Base-by-base conservation (phyloP, 2,797 vertebrate species). In the Lindbergichthys nudifrons region DNA sequence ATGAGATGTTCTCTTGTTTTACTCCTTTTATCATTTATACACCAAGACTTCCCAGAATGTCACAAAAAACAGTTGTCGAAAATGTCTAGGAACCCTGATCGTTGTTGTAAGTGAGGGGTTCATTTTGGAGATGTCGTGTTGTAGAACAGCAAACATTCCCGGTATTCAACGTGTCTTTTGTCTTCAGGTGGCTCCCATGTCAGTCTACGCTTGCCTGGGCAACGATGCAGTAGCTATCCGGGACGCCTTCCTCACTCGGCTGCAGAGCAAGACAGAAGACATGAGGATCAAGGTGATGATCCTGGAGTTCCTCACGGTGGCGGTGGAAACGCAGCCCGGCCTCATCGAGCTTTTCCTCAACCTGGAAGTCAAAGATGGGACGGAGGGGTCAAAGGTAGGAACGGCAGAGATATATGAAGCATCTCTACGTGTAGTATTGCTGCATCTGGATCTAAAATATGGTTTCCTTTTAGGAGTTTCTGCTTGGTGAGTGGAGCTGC, bases 241-340 rank as follows among this genome's bases (percentile, higher is more conserved):
- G 0, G 98, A 99, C 0, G 97, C 98, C 0, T 99, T 99, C 82
- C 95, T 99, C 74, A 97, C 94, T 7, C 96, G 98, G 2, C 94
- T 99, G 75, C 96, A 97, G 91, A 98, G 97, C 93, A 96, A 91
- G 85, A 97, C 96, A 0, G 98, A 99, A 89, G 98, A 99, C 91
- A 97, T 99, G 96, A 94, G 97, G 60, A 98, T 99, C 87, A 99
- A 99, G 83, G 97, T 98, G 83, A 98, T 99, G 96, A 99, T 99
- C 64, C 93, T 99, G 11, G 98, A 99, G 76, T 99, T 99, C 87
- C 96, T 99, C 74, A 98, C 98, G 0, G 97, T 99, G 0, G 98
- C 98, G 0, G 98, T 99, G 65, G 98, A 99, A 89, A 99, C 98
- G 0, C 98, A 99, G 13, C 98, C 98, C 0, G 98, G 98, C 12